Conservation (phyloP, 1,140 invertebrate species). For the Drosophila jambulina region DNA sequence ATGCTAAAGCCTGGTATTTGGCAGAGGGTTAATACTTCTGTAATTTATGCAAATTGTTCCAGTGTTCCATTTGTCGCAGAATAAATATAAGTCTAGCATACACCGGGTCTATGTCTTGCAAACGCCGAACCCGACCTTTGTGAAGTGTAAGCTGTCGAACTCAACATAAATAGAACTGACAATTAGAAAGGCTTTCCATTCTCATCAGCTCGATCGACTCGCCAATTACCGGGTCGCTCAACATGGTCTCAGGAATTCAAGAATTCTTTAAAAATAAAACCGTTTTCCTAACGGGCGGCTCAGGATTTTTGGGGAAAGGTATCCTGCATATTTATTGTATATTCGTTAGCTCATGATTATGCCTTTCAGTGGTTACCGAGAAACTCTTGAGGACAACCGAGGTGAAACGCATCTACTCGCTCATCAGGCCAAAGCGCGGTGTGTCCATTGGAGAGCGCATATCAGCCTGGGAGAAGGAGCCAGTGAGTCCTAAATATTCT, state of each 20-base stretch:
- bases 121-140: slow-evolving; percentile 13
- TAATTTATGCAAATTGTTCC: slow-evolving; percentile 1
- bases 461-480: slow-evolving; percentile 88
- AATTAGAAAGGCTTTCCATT: slow-evolving; percentile 13
- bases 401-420: slow-evolving; percentile 89
- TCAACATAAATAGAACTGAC: slow-evolving; percentile 16
- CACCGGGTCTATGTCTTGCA: background rate
- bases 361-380: slow-evolving; percentile 88
- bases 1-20: background rate
- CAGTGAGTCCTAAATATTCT: slow-evolving; percentile 31
- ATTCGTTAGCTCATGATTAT: background rate
- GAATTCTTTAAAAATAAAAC: slow-evolving; percentile 55
- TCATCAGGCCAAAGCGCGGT: slow-evolving; percentile 91
- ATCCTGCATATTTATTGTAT: background rate
- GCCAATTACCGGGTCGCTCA: background rate
- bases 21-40: background rate
- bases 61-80: background rate
- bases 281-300: slow-evolving; percentile 49
- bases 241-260: slow-evolving; percentile 42
- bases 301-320: slow-evolving; percentile 58
- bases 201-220: background rate
- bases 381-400: slow-evolving; percentile 91
- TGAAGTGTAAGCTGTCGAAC: background rate
- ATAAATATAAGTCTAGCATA: background rate
- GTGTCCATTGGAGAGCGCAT: slow-evolving; percentile 88